Evolutionary conservation across 2,113 vertebrate genomes (phyloP).

Genomic region (Chaetops frenatus): DNA sequence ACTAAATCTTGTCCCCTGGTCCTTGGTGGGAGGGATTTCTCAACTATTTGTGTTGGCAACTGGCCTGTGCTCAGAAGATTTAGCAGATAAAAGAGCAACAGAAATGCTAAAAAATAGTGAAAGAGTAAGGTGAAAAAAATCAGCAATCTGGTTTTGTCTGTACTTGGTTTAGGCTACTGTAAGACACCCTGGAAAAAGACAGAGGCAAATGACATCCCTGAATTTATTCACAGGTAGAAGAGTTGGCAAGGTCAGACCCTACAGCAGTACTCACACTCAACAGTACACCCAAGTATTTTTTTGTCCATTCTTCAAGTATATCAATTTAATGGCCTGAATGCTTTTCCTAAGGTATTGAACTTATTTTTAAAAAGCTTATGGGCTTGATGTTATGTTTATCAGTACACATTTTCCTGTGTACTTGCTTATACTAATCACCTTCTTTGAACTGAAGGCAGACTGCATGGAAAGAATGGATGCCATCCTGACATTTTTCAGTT

Average conservation of each 20-base stretch:
- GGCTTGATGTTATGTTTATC: not conserved
- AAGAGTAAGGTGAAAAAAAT: not conserved
- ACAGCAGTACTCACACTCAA: not conserved
- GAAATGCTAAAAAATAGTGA: not conserved
- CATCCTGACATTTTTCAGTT: not conserved
- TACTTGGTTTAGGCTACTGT: not conserved
- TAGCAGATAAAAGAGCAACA: not conserved
- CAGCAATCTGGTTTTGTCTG: not conserved
- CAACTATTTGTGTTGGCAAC: not conserved
- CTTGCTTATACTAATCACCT: not conserved
- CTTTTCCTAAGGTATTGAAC: not conserved
- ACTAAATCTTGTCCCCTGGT: not conserved
- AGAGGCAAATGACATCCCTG: not conserved
- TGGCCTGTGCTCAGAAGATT: not conserved
- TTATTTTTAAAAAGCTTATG: not conserved
- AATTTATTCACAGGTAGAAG: not conserved
- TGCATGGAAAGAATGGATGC: not conserved
- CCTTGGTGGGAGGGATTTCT: not conserved
- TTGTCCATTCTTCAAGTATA: not conserved
- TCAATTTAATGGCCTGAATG: not conserved
- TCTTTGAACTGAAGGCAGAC: not conserved
- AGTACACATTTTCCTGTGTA: not conserved
- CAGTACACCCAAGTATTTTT: not conserved
- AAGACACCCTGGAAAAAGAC: not conserved
- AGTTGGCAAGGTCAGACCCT: not conserved